Percentiles rank a stretch among this genome's conserved stretches.
These are phyloP conservation scores for Melolontha melolontha DNA, from an alignment of 2,888 invertebrate species.

Conservation along the genomic window DNA sequence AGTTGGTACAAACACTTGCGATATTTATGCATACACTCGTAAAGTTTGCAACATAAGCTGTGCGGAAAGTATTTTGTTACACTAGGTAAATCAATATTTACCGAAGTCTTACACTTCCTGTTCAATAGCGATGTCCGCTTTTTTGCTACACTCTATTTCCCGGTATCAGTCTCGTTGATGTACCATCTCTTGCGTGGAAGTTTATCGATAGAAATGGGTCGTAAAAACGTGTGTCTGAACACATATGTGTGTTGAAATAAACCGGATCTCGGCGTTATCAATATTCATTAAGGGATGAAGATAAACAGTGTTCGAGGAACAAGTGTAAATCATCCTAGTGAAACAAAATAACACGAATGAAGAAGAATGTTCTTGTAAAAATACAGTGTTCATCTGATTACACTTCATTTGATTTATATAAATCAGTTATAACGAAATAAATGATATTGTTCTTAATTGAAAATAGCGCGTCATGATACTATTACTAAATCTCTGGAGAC, in stretches of 20 bases:
- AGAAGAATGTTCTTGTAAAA: too few relatives aligned
- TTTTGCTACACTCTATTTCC: background rate
- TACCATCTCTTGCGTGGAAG: background rate
- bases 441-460: too few relatives aligned
- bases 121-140: background rate
- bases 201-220: slow-evolving; percentile 9
- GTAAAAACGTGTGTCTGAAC: slow-evolving; percentile 1
- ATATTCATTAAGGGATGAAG: slow-evolving; percentile 15
- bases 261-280: background rate
- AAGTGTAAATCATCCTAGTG: background rate
- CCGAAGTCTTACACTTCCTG: background rate
- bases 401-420: too few relatives aligned
- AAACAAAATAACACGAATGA: background rate
- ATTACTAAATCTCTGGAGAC: too few relatives aligned
- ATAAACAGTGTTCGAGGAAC: background rate
- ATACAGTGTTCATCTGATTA: too few relatives aligned
- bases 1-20: too few relatives aligned
- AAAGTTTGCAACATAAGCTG: too few relatives aligned
- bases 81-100: slow-evolving; percentile 18
- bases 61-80: background rate
- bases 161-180: slow-evolving; percentile 1
- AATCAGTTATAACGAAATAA: too few relatives aligned
- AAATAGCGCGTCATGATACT: too few relatives aligned
- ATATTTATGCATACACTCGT: too few relatives aligned
- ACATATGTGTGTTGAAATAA: too few relatives aligned